These are phyloP conservation scores for Hirudo medicinalis DNA, from an alignment of 1,140 invertebrate species.

Conservation along the genomic window DNA sequence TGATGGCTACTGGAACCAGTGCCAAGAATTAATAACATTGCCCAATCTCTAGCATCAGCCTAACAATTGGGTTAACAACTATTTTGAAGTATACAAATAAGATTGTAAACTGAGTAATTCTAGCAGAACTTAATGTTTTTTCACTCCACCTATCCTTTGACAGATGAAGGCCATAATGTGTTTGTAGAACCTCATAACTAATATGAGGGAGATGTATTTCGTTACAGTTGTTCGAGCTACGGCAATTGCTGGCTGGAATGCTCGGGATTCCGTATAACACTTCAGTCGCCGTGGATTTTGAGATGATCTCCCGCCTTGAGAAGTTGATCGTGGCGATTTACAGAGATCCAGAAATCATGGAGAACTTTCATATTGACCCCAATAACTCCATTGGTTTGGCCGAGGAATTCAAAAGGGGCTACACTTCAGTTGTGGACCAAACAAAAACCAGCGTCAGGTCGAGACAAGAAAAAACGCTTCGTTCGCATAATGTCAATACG, in stretches of 20 bases:
- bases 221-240: constrained; percentile 39
- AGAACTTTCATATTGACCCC: constrained; percentile 25
- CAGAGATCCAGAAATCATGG: constrained; percentile 32
- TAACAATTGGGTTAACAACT: no score
- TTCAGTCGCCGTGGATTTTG: constrained; percentile 40
- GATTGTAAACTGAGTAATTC: no score
- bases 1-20: no score
- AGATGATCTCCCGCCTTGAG: constrained; percentile 41
- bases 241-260: constrained; percentile 38
- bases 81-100: no score
- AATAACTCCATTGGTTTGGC: constrained; percentile 6
- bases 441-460: neutral
- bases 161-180: no score
- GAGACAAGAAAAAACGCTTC: neutral
- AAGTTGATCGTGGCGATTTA: constrained; percentile 39
- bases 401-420: constrained; percentile 11
- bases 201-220: neutral
- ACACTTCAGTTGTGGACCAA: neutral
- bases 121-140: no score
- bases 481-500: neutral
- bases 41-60: no score
- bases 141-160: no score
- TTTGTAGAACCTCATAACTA: no score
- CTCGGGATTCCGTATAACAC: constrained; percentile 39
- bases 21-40: no score